These are phyloP conservation scores for Subanguina moxae DNA, from an alignment of 1,140 invertebrate species.

Conservation along the genomic window DNA sequence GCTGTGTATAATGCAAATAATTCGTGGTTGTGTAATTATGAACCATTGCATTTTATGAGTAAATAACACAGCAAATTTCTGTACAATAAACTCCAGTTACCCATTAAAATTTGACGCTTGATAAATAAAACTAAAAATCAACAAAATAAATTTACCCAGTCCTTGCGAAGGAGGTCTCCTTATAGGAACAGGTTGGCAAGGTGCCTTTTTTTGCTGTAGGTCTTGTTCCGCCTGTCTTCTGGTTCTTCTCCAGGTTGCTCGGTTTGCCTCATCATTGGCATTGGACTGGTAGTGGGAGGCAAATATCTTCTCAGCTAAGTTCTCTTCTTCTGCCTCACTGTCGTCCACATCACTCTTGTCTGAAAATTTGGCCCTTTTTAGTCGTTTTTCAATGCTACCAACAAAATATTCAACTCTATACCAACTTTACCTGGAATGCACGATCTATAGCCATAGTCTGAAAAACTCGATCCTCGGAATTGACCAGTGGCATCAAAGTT, in stretches of 20 bases:
- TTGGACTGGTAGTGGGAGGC: constrained; percentile 2
- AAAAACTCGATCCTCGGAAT: background rate
- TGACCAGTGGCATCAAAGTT: background rate
- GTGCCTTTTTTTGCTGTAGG: background rate
- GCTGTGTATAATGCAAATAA: too few species aligned
- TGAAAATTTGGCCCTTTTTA: too few species aligned
- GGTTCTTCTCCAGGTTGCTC: background rate
- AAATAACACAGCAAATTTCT: too few species aligned
- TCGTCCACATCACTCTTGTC: background rate
- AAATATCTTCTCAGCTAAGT: background rate
- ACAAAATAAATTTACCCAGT: too few species aligned
- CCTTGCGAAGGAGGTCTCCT: background rate
- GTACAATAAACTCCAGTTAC: too few species aligned
- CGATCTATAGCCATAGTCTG: background rate
- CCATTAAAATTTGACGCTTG: too few species aligned
- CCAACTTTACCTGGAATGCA: background rate
- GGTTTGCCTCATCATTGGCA: background rate
- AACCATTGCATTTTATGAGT: too few species aligned
- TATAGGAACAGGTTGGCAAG: background rate
- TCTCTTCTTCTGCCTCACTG: background rate
- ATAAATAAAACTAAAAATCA: too few species aligned
- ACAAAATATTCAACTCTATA: too few species aligned
- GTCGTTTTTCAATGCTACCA: too few species aligned
- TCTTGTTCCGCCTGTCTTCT: background rate
- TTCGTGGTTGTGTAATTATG: too few species aligned